Percentiles rank a stretch among this genome's conserved stretches.
phyloP scores from a whole-genome alignment of 1,140 invertebrate genomes.

The Venustaconcha ellipsiformis region DNA sequence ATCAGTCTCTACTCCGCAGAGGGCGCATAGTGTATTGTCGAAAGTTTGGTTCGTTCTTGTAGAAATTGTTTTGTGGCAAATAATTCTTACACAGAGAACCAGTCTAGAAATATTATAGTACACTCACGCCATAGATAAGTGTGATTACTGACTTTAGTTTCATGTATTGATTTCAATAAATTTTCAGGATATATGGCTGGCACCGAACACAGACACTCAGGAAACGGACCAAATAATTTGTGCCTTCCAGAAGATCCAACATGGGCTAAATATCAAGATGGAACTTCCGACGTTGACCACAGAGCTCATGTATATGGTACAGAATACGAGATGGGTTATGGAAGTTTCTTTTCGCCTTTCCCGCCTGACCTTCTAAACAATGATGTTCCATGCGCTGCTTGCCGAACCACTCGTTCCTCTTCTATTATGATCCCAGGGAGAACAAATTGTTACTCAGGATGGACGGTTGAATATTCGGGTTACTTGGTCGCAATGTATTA shows the following conservation, averaged over 20 bases:
- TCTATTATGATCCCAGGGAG: conserved; percentile 30
- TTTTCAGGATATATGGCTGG: conserved; percentile 16
- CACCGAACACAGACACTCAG: neutral
- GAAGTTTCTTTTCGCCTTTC: neutral
- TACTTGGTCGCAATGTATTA: conserved; percentile 19
- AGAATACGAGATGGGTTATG: neutral
- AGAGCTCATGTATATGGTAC: neutral
- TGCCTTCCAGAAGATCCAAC: conserved; percentile 14
- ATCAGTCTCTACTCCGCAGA: no score
- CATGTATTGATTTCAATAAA: no score
- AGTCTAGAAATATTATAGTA: no score
- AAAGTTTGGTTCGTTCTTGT: no score
- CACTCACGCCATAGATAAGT: no score
- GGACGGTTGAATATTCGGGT: conserved; percentile 30
- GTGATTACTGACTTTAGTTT: no score
- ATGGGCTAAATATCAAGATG: conserved; percentile 12
- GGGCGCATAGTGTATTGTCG: no score
- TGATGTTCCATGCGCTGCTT: conserved; percentile 34
- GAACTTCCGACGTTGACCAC: neutral
- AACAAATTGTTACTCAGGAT: conserved; percentile 22
- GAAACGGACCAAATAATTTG: conserved; percentile 4
- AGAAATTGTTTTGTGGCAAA: no score
- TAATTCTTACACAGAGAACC: no score
- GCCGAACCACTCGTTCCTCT: conserved; percentile 15
- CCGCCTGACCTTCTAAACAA: neutral